phyloP scores from a whole-genome alignment of 1,140 invertebrate genomes.

The Forficula auricularia region DNA sequence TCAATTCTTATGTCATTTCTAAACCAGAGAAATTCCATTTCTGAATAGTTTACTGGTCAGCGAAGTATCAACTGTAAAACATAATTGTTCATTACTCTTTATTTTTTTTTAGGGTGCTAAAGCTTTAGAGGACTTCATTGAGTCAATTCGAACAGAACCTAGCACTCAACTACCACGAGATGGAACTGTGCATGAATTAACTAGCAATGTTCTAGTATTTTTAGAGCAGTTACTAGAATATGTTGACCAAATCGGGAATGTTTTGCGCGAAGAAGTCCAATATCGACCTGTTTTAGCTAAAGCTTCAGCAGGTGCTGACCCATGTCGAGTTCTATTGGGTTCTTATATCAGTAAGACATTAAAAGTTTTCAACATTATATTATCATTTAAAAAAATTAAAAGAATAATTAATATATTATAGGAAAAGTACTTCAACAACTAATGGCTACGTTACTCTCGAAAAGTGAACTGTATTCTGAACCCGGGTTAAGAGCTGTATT shows the following conservation, averaged over 20 bases:
- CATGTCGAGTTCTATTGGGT: constrained; percentile 10
- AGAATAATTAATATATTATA: constrained; percentile 18
- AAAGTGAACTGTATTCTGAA: constrained; percentile 72
- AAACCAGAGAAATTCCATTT: no score
- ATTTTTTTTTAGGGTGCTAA: constrained; percentile 48
- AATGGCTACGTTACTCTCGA: constrained; percentile 63
- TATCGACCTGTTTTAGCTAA: no score
- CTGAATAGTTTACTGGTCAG: no score
- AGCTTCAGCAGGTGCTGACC: constrained; percentile 18
- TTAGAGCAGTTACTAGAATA: constrained; percentile 68
- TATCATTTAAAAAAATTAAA: constrained; percentile 2
- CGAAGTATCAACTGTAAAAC: no score
- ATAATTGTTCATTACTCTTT: no score
- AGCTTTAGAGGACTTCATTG: constrained; percentile 82
- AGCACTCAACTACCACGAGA: constrained; percentile 75
- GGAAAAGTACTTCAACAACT: constrained; percentile 73
- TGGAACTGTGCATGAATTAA: constrained; percentile 90
- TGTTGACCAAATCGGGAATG: constrained; percentile 50
- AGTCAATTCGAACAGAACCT: constrained; percentile 69
- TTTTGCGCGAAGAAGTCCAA: constrained; percentile 15
- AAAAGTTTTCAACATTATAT: constrained; percentile 11
- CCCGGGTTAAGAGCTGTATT: constrained; percentile 68
- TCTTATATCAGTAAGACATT: constrained; percentile 6
- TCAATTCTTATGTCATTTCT: no score
- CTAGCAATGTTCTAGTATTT: constrained; percentile 80